Conservation (phyloP, 2,113 vertebrate genomes). For the Micromys minutus region DNA sequence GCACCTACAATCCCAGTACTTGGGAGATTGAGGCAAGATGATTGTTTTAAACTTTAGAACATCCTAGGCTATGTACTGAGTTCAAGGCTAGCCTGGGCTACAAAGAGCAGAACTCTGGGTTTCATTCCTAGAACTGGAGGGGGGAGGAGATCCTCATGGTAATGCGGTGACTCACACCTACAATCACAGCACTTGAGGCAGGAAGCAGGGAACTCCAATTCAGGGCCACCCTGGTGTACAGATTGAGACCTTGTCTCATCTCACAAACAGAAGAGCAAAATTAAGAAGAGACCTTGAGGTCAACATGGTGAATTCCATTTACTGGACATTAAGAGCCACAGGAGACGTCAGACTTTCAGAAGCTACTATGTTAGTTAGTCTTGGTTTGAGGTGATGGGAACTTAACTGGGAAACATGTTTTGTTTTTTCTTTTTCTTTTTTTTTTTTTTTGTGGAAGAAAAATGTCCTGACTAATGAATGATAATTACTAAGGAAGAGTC, state of each 20-base stretch:
- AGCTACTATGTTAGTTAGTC: neutral
- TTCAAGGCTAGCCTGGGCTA: neutral
- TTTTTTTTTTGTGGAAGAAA: neutral
- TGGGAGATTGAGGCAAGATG: neutral
- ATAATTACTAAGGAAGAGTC: slow-evolving; percentile 7
- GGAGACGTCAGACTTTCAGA: neutral
- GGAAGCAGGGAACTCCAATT: neutral
- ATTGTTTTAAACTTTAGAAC: neutral
- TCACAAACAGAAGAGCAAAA: neutral
- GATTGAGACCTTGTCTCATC: neutral
- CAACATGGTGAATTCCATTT: neutral
- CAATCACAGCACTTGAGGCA: neutral
- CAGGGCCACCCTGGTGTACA: neutral
- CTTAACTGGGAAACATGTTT: neutral
- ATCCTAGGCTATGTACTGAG: neutral
- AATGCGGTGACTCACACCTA: neutral
- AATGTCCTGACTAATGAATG: slow-evolving; percentile 21
- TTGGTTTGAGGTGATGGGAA: neutral
- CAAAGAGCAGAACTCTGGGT: neutral
- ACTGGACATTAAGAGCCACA: neutral
- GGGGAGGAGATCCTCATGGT: neutral
- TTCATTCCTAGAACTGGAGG: neutral
- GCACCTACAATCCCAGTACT: neutral
- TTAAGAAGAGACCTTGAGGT: neutral
- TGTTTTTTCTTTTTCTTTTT: neutral